Evolutionary conservation across 1,140 invertebrate species (phyloP), one percentile per base, ranked within the genome.

Genomic region (Aphaenogaster floridana): DNA sequence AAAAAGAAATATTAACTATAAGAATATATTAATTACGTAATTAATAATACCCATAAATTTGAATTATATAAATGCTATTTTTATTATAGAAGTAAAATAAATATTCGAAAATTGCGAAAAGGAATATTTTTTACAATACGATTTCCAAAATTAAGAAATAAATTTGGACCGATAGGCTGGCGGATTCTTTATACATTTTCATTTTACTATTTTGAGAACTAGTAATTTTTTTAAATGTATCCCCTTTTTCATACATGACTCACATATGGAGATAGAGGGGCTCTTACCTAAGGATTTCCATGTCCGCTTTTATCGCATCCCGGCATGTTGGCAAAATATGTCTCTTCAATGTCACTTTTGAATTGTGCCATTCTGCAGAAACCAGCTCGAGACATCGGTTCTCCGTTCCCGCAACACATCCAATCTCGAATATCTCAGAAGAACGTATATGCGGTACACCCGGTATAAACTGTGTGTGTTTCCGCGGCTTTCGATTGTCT

Each of bases 331-430:
- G 77, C 74, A 93, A 91, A 0, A 91, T 86, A 50, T 93, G 90
- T 71, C 91, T 91, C 52, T 93, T 93, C 2, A 94, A 39, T 0
- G 92, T 88, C 9, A 94, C 90, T 72, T 89, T 90, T 0, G 93
- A 94, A 48, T 91, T 94, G 61, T 94, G 90, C 94, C 94, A 94
- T 64, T 94, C 94, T 6, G 93, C 94, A 54, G 88, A 93, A 15
- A 94, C 88, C 3, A 93, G 17, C 9, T 94, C 93, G 4, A 94
- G 72, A 63, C 92, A 93, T 45, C 91, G 91, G 85, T 94, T 93
- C 50, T 94, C 93, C 4, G 93, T 94, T 3, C 94, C 94, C 0
- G 93, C 86, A n/a, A 94, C 72, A 86, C 86, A 93, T 17, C 91
- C 92, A 7, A 94, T 92, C 63, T 94, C 94, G 48, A 93, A 92